phyloP scores from a whole-genome alignment of 2,113 vertebrate genomes.

The Edolisoma coerulescens region DNA sequence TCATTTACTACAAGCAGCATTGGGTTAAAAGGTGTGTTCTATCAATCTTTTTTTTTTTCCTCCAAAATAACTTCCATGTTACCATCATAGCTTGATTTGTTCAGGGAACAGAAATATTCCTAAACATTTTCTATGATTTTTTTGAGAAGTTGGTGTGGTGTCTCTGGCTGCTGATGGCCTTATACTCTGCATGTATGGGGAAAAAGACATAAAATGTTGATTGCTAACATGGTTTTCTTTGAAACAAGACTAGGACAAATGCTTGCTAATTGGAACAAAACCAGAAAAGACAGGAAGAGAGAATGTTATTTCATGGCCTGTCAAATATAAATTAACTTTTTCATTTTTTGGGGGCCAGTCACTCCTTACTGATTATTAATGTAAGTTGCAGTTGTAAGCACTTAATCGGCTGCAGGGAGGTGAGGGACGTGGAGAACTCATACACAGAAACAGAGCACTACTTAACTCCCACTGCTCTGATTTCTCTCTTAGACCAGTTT shows the following conservation, averaged over 20 bases:
- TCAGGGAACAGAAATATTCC: background rate
- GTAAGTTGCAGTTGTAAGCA: background rate
- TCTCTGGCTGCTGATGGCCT: background rate
- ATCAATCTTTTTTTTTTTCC: background rate
- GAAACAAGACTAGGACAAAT: background rate
- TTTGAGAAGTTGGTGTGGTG: background rate
- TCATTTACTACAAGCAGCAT: background rate
- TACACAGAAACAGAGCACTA: background rate
- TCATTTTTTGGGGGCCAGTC: background rate
- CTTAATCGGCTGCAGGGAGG: background rate
- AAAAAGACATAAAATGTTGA: background rate
- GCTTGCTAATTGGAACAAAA: background rate
- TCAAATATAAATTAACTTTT: conserved; percentile 1
- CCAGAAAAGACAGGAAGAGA: background rate
- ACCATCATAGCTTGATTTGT: background rate
- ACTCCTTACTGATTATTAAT: background rate
- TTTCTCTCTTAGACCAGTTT: background rate
- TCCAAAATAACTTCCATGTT: background rate
- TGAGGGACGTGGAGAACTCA: background rate
- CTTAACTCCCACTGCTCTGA: background rate
- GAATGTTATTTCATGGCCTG: background rate
- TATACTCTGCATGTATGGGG: background rate
- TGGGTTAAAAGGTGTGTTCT: background rate
- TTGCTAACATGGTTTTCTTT: background rate
- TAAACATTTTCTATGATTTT: background rate